A percentile compares a stretch with the other conserved stretches of the same genome.
phyloP scores from a whole-genome alignment of 2,888 invertebrate genomes.

The Seira musarum region DNA sequence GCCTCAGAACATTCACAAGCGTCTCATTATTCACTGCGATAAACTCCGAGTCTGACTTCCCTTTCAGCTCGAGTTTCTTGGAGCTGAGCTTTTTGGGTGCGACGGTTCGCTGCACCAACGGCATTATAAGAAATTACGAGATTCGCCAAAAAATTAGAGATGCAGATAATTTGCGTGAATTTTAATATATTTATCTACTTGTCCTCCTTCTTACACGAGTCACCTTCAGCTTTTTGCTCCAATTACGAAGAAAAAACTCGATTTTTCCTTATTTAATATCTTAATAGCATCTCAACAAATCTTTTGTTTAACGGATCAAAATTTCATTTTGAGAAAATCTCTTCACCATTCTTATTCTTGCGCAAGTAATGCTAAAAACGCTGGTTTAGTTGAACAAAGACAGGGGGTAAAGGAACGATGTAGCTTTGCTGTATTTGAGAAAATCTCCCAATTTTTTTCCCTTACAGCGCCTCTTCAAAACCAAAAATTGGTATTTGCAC shows the following conservation, averaged over 20 bases:
- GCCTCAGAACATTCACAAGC: constrained; percentile 86
- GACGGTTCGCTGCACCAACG: constrained; percentile 64
- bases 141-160: too few species aligned
- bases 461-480: too few species aligned
- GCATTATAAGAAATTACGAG: constrained; percentile 57
- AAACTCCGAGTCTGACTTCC: constrained; percentile 76
- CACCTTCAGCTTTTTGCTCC: neutral
- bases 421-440: too few species aligned
- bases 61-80: constrained; percentile 63
- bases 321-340: neutral
- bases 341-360: neutral
- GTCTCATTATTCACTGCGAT: constrained; percentile 91
- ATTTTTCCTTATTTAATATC: constrained; percentile 1
- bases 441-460: too few species aligned
- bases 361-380: neutral
- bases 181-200: neutral
- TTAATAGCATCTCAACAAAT: neutral
- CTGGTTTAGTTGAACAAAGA: too few species aligned
- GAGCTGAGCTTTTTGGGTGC: constrained; percentile 63
- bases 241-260: neutral
- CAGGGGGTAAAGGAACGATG: too few species aligned
- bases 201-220: neutral
- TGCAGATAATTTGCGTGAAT: too few species aligned
- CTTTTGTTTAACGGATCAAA: neutral
- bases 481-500: too few species aligned